Evolutionary conservation across 2,113 vertebrate species (phyloP).

Genomic region (Pitta sordida): DNA sequence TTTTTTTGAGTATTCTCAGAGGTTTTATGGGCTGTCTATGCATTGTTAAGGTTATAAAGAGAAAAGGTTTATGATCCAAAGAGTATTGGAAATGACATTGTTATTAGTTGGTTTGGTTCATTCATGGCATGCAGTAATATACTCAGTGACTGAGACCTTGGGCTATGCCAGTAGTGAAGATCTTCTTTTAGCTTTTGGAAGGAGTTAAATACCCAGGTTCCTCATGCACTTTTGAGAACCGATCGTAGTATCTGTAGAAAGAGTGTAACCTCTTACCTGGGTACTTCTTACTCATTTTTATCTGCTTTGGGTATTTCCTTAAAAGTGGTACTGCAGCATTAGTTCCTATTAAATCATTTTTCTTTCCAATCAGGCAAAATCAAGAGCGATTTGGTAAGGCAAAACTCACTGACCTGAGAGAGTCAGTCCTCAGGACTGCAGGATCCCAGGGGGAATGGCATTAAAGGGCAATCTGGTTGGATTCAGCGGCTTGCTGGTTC

Average conservation of each 20-base stretch:
- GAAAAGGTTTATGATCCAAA: neutral
- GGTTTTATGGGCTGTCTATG: neutral
- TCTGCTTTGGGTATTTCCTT: neutral
- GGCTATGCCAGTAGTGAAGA: neutral
- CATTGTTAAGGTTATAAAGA: neutral
- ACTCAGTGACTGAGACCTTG: neutral
- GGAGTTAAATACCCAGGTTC: neutral
- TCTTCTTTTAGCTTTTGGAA: neutral
- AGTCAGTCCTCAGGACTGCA: neutral
- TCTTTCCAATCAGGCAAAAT: neutral
- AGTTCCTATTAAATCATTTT: fast-evolving
- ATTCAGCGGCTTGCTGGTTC: neutral
- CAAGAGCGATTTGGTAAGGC: neutral
- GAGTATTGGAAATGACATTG: neutral
- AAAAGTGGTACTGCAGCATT: neutral
- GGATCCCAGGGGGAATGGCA: neutral
- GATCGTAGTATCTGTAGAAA: fast-evolving
- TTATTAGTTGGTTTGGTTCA: neutral
- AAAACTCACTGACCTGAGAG: neutral
- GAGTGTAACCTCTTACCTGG: neutral
- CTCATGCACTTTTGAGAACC: neutral
- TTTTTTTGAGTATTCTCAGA: neutral
- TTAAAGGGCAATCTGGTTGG: neutral
- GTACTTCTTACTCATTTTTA: neutral
- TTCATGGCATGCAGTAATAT: neutral